Evolutionary conservation across 1,140 invertebrate genomes (phyloP), one percentile per base, ranked within the genome.

Genomic region (Ostrea denselamellosa): DNA sequence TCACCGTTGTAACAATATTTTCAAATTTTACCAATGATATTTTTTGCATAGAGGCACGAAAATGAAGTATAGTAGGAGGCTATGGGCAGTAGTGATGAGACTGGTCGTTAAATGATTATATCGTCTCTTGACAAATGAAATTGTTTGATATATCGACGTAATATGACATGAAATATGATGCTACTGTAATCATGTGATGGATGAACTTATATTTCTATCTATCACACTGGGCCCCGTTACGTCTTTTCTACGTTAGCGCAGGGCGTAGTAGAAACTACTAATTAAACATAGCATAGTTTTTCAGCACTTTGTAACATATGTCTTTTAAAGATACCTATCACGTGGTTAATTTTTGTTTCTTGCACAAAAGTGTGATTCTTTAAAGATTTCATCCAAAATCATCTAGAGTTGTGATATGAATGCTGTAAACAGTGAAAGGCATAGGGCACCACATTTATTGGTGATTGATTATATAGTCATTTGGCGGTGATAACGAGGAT

Each of bases 91-190:
- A 34, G 3, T 17, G 25, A 9, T 77, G 68, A 34, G 14, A 14
- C 68, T 34, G 25, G 28, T 62, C 28, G 68, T 12, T 77, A 28
- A 9, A 77, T 77, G 68, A 77, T 77, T 77, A 77, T 77, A 77
- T 77, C 28, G 68, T 34, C 68, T 77, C 68, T 22, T 28, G 68
- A 77, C 68, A 77, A 77, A 77, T 77, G 34, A 28, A 77, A 77
- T 77, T 77, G 68, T 77, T 77, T 77, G 25, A 77, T 77, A 77
- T 77, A 77, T 77, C 25, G 28, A 34, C 68, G 28, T 77, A 77
- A 77, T 77, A 25, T 77, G 68, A 77, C 68, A 77, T 77, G 68
- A 77, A 77, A 77, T 77, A 77, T 77, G 68, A 77, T 28, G 8
- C 25, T 8, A 34, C 25, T 25, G 68, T 77, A 77, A 77, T 77